Conservation (phyloP, 2,113 vertebrate genomes). For the Platichthys stellatus region DNA sequence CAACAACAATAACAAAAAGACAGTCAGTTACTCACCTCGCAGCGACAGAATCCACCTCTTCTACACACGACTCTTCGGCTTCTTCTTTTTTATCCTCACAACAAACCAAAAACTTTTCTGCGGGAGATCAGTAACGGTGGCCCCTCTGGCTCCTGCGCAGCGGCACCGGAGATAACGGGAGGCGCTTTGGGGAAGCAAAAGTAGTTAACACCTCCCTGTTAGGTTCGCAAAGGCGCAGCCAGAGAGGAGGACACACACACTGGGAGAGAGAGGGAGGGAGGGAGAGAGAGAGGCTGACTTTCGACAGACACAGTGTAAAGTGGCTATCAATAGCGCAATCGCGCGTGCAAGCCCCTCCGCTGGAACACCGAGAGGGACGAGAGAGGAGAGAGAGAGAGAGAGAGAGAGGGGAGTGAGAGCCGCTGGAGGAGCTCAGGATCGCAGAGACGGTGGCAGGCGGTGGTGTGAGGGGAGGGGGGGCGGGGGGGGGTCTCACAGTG, state of each 20-base stretch:
- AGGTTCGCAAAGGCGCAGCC: slow-evolving; percentile 75
- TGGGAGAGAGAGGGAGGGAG: slow-evolving; percentile 16
- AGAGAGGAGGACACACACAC: slow-evolving; percentile 45
- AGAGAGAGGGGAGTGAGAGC: slow-evolving; percentile 54
- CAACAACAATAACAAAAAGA: slow-evolving; percentile 53
- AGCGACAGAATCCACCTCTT: slow-evolving; percentile 77
- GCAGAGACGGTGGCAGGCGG: slow-evolving; percentile 66
- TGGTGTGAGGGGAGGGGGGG: slow-evolving; percentile 35
- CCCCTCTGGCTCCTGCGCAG: slow-evolving; percentile 61
- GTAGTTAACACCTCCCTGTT: slow-evolving; percentile 84
- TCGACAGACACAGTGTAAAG: slow-evolving; percentile 84
- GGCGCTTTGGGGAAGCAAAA: slow-evolving; percentile 82
- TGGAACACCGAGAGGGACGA: slow-evolving; percentile 63
- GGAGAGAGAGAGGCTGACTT: slow-evolving; percentile 72
- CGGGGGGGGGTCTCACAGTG: slow-evolving; percentile 38
- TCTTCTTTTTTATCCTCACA: slow-evolving; percentile 78
- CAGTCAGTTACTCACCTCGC: slow-evolving; percentile 84
- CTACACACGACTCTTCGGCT: slow-evolving; percentile 48
- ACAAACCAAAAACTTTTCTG: slow-evolving; percentile 77
- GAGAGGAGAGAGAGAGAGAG: background rate
- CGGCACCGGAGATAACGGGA: slow-evolving; percentile 75
- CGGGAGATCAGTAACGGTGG: slow-evolving; percentile 52
- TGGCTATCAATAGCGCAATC: slow-evolving; percentile 83
- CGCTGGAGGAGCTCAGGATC: slow-evolving; percentile 63
- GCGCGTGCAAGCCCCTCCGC: slow-evolving; percentile 80